Conservation (phyloP, 2,797 vertebrate genomes). For the Melanotaenia boesemani region DNA sequence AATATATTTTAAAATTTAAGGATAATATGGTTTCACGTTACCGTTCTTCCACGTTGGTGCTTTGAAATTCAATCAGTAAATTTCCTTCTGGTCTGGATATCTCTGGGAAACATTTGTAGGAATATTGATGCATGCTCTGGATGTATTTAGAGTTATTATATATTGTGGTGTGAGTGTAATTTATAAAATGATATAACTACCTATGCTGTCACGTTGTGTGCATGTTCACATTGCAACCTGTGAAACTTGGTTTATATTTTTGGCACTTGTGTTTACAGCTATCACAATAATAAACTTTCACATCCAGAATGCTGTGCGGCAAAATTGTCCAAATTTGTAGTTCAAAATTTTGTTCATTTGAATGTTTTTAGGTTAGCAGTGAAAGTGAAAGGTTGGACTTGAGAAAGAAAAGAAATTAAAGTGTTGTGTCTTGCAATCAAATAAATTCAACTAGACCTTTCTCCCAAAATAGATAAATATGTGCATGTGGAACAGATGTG, state of each 20-base stretch:
- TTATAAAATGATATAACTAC: slow-evolving; percentile 53
- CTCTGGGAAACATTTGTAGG: slow-evolving; percentile 7
- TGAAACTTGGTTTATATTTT: not conserved
- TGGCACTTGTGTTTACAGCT: not conserved
- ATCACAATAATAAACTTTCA: not conserved
- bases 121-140: slow-evolving; percentile 41
- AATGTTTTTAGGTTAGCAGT: too few relatives aligned
- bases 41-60: slow-evolving; percentile 43
- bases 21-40: slow-evolving; percentile 23
- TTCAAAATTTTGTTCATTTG: too few relatives aligned
- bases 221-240: not conserved
- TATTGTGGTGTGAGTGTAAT: slow-evolving; percentile 34
- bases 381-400: too few relatives aligned
- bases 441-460: too few relatives aligned
- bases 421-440: too few relatives aligned
- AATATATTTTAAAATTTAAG: slow-evolving; percentile 20
- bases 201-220: not conserved
- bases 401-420: too few relatives aligned
- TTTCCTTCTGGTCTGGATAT: slow-evolving; percentile 10
- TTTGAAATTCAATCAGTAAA: slow-evolving; percentile 41
- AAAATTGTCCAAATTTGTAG: too few relatives aligned
- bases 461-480: too few relatives aligned
- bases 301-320: too few relatives aligned
- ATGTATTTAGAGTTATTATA: slow-evolving; percentile 31
- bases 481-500: too few relatives aligned